Conservation (phyloP, 2,113 vertebrate genomes). For the Gallinago media region DNA sequence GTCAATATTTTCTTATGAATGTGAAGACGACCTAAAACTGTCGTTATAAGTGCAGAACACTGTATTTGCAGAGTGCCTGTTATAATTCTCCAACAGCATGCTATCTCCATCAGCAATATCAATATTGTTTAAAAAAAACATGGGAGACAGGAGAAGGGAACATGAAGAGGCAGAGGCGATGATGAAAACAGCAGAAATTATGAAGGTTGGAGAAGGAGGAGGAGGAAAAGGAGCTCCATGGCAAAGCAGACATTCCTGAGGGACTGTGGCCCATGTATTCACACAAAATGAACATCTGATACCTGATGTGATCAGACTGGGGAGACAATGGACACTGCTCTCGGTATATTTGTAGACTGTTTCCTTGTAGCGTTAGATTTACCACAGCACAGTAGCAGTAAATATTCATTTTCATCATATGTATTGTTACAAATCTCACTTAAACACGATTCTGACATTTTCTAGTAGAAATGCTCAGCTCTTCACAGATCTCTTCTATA, state of each 20-base stretch:
- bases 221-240: not conserved
- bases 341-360: not conserved
- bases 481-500: not conserved
- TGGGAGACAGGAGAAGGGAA: not conserved
- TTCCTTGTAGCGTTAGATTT: not conserved
- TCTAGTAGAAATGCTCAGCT: not conserved
- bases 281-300: not conserved
- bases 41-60: not conserved
- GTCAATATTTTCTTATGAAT: not conserved
- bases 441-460: not conserved
- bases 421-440: slow-evolving; percentile 20
- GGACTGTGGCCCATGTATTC: not conserved
- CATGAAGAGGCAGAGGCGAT: fast-evolving
- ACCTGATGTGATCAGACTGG: not conserved
- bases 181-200: not conserved
- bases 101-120: not conserved
- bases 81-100: not conserved
- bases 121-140: not conserved
- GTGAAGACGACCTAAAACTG: fast-evolving
- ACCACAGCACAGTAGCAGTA: not conserved
- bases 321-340: not conserved
- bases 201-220: not conserved
- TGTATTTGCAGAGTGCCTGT: not conserved
- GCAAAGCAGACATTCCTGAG: not conserved
- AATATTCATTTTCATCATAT: not conserved